phyloP scores from a whole-genome alignment of 2,888 invertebrate species.

The Eilema griseolum region DNA sequence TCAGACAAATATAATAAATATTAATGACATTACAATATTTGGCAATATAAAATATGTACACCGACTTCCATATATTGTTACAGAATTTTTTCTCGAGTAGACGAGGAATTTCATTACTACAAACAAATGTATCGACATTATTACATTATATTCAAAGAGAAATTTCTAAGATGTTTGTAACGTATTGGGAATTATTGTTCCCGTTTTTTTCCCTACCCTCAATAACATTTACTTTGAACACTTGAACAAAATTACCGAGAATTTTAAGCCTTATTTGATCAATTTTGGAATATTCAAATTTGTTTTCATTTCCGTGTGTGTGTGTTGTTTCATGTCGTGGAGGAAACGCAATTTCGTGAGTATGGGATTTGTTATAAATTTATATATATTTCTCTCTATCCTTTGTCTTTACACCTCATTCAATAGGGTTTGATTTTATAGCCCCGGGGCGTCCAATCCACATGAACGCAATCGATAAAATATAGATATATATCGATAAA shows the following conservation, averaged over 20 bases:
- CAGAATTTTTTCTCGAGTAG: slow-evolving; percentile 2
- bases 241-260: slow-evolving; percentile 32
- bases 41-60: slow-evolving; percentile 9
- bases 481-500: neutral
- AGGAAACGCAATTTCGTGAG: slow-evolving; percentile 29
- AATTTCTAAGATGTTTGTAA: slow-evolving; percentile 50
- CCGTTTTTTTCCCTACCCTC: slow-evolving; percentile 32
- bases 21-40: slow-evolving; percentile 13
- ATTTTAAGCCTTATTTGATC: slow-evolving; percentile 38
- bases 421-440: slow-evolving; percentile 20
- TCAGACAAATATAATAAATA: neutral
- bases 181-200: slow-evolving; percentile 51
- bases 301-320: slow-evolving; percentile 31
- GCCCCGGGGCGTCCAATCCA: slow-evolving; percentile 14
- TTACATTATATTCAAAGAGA: slow-evolving; percentile 38
- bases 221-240: slow-evolving; percentile 44
- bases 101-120: slow-evolving; percentile 44
- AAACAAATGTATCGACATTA: slow-evolving; percentile 47
- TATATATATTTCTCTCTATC: slow-evolving; percentile 1
- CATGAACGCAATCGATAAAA: slow-evolving; percentile 27
- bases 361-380: slow-evolving; percentile 26
- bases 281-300: slow-evolving; percentile 46
- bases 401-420: slow-evolving; percentile 28
- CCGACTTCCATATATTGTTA: neutral
- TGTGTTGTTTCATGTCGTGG: slow-evolving; percentile 24